phyloP scores from a whole-genome alignment of 2,888 invertebrate genomes.

The Listrodromus nycthemerus region DNA sequence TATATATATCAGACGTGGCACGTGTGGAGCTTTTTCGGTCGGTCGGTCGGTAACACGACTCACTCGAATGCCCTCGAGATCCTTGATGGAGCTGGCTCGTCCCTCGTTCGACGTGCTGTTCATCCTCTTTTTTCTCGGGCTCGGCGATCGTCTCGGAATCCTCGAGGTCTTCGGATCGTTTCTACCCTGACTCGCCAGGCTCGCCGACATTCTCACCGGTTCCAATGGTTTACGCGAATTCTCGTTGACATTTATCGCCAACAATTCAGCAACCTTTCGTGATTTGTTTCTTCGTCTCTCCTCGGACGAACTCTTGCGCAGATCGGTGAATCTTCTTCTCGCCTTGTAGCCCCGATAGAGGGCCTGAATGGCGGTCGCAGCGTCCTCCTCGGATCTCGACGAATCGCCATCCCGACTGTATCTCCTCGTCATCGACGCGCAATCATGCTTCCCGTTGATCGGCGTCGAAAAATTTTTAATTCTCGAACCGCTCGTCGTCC shows the following conservation, averaged over 20 bases:
- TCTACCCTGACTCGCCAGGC: slow-evolving; percentile 62
- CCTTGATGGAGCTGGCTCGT: slow-evolving; percentile 55
- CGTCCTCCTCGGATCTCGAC: slow-evolving; percentile 78
- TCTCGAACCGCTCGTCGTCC: slow-evolving; percentile 55
- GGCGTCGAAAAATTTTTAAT: slow-evolving; percentile 60
- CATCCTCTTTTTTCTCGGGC: slow-evolving; percentile 62
- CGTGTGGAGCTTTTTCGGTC: background rate
- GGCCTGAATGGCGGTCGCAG: slow-evolving; percentile 82
- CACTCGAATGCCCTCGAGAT: slow-evolving; percentile 68
- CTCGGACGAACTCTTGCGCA: slow-evolving; percentile 68
- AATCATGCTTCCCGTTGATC: slow-evolving; percentile 51
- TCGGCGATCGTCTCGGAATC: slow-evolving; percentile 56
- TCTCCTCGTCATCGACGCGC: slow-evolving; percentile 8
- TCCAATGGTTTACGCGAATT: slow-evolving; percentile 70
- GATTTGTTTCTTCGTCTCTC: slow-evolving; percentile 40
- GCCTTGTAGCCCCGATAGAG: slow-evolving; percentile 81
- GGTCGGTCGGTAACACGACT: slow-evolving; percentile 8
- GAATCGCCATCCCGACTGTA: slow-evolving; percentile 68
- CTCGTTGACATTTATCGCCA: slow-evolving; percentile 64
- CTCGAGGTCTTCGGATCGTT: slow-evolving; percentile 62
- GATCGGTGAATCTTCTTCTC: slow-evolving; percentile 75
- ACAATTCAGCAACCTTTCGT: slow-evolving; percentile 75
- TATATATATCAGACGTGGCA: background rate
- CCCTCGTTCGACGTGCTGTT: slow-evolving; percentile 47
- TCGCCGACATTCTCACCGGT: slow-evolving; percentile 71